Base-by-base conservation (phyloP, 2,113 vertebrate genomes). In the Paratilapia polleni region DNA sequence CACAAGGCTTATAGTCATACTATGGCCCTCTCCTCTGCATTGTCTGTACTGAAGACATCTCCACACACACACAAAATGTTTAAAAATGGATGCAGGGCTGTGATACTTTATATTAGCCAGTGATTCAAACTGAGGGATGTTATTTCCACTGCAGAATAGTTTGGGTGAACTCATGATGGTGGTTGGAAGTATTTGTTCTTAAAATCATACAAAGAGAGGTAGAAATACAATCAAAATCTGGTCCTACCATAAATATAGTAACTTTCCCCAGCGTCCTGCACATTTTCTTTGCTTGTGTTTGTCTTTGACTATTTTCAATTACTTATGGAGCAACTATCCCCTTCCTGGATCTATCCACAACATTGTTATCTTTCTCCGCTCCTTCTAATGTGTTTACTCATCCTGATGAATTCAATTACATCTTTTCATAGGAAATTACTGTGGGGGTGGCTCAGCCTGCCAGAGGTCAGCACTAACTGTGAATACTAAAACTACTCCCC, bases 361-460 rank as follows among this genome's bases (percentile, higher is more conserved):
- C 93, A 94, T 84, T 90, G 90, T 95, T 94, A 95, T 95, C 94
- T 88, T 90, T 84, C 87, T 85, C 88, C 83, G 64, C 89, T 94
- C 91, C 90, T 93, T 94, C 85, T 89, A 92, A 94, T 93, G 93
- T 94, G 93, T 95, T 95, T 94, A 95, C 94, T 86, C 91, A 90
- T 92, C 93, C 93, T 94, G 92, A 96, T 95, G 92, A 95, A 94
- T 94, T 94, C 92, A 94, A 95, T 95, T 94, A 94, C 91, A 93
- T 92, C 88, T 94, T 92, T 94, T 93, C 90, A 88, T 88, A 84
- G 93, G 88, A 94, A 94, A 94, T 94, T 91, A 93, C 89, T 89
- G 90, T 83, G 91, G 90, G 93, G 92, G 90, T 91, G 84, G 87
- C 79, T 85, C 70, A 76, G 89, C 64, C 91, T 88, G 89, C 85